Percentiles rank a stretch among this genome's conserved stretches.
phyloP scores from a whole-genome alignment of 2,797 vertebrate species.

The Sebastes melanostomus region DNA sequence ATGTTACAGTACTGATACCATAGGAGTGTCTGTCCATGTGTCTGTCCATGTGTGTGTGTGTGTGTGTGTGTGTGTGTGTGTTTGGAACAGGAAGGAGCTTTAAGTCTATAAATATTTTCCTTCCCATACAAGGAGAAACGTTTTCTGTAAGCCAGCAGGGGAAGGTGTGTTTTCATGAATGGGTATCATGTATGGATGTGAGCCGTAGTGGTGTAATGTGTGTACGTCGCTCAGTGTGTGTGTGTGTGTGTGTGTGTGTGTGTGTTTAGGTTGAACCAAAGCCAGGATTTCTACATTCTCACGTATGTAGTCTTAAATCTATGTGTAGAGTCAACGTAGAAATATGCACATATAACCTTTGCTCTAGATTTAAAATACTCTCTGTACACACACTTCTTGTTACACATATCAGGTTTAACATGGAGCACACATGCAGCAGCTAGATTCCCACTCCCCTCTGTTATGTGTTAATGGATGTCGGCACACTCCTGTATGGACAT shows the following conservation, averaged over 20 bases:
- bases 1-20: slow-evolving; percentile 1
- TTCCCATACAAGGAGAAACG: slow-evolving; percentile 66
- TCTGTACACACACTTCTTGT: neutral
- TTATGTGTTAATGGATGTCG: neutral
- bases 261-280: slow-evolving; percentile 20
- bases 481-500: neutral
- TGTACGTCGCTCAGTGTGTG: neutral
- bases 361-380: neutral
- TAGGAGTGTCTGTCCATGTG: too few species aligned
- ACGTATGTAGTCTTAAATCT: neutral
- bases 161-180: slow-evolving; percentile 28
- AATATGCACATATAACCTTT: neutral
- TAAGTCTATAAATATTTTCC: slow-evolving; percentile 61
- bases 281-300: slow-evolving; percentile 16
- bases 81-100: slow-evolving; percentile 25
- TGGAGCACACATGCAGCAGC: neutral
- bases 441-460: neutral
- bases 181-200: slow-evolving; percentile 39
- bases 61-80: neutral
- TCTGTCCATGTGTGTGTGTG: too few species aligned
- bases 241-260: slow-evolving; percentile 21
- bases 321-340: neutral
- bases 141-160: slow-evolving; percentile 28
- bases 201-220: neutral
- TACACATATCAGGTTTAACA: neutral